These are phyloP conservation scores for Orchesella cincta DNA, from an alignment of 1,140 invertebrate genomes.

Conservation along the genomic window DNA sequence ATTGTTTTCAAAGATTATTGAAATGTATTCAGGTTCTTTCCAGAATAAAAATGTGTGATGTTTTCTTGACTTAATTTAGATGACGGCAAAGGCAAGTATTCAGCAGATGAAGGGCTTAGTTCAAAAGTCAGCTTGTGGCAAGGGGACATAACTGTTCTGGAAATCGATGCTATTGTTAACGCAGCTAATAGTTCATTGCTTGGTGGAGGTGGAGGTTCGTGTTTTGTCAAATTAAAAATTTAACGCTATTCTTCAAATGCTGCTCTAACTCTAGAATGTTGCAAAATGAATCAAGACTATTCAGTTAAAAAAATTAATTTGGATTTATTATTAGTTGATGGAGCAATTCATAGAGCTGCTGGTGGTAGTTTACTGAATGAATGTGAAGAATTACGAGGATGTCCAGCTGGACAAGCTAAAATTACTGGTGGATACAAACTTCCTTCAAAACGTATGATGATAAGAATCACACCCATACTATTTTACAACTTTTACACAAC, in stretches of 20 bases:
- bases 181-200: constrained; percentile 78
- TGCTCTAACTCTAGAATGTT: no score
- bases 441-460: constrained; percentile 71
- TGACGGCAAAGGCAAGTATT: constrained; percentile 53
- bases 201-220: constrained; percentile 75
- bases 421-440: constrained; percentile 76
- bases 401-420: constrained; percentile 76
- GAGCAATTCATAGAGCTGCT: constrained; percentile 79
- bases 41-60: constrained; percentile 55
- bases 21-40: not conserved
- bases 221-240: constrained; percentile 28
- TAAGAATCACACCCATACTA: constrained; percentile 24
- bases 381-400: constrained; percentile 71
- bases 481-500: constrained; percentile 1
- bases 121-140: constrained; percentile 68
- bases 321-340: constrained; percentile 62
- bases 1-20: not conserved
- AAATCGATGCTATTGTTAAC: constrained; percentile 90
- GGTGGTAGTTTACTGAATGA: constrained; percentile 69
- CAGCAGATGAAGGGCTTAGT: constrained; percentile 58
- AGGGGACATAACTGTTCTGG: constrained; percentile 84
- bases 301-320: constrained; percentile 20
- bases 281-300: constrained; percentile 18
- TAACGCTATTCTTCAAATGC: not conserved
- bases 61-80: constrained; percentile 50